Conservation (phyloP, 1,140 invertebrate genomes). For the Laupala kohalensis region DNA sequence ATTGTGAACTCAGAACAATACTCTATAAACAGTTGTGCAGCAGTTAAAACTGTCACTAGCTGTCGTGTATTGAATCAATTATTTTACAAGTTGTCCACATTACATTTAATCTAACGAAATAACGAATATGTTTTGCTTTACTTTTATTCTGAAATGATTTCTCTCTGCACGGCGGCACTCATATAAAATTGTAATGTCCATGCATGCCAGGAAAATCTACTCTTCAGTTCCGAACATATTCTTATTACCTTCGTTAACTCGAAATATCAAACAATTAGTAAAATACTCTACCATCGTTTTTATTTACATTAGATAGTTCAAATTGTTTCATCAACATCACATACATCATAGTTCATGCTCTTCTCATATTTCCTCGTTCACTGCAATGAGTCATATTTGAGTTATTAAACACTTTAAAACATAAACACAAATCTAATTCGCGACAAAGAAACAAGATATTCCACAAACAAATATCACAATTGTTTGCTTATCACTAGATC, state of each 20-base stretch:
- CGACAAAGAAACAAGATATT: not conserved
- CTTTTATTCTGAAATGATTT: no score
- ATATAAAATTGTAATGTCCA: not conserved
- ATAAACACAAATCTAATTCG: not conserved
- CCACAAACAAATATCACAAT: not conserved
- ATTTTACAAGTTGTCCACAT: not conserved
- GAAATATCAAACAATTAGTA: not conserved
- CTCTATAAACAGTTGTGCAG: not conserved
- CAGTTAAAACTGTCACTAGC: not conserved
- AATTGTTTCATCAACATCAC: no score
- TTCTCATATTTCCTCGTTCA: not conserved
- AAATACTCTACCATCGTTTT: not conserved
- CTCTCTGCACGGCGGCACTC: not conserved
- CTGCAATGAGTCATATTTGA: not conserved
- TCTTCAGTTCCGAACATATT: not conserved
- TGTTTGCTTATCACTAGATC: not conserved
- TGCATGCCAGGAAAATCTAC: not conserved
- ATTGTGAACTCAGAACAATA: not conserved
- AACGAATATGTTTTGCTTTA: no score
- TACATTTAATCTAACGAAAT: not conserved
- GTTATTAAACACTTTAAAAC: not conserved
- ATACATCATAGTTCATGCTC: no score
- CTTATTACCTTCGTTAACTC: not conserved
- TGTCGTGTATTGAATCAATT: not conserved
- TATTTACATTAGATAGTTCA: not conserved